phyloP scores from a whole-genome alignment of 2,888 invertebrate species.

The Acrobasis consociella region DNA sequence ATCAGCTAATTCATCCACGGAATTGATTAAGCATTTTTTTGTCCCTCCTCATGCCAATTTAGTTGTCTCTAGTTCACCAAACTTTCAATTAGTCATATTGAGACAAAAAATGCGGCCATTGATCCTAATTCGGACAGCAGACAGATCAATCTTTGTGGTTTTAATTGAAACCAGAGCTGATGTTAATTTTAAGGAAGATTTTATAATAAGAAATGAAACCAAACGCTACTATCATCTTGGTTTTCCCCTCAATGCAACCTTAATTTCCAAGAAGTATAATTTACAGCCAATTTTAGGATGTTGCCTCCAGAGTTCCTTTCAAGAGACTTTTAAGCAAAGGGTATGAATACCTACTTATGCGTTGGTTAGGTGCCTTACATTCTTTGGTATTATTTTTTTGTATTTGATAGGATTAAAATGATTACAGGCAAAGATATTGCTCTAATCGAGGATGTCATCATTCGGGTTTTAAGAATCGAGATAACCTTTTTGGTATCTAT shows the following conservation, averaged over 20 bases:
- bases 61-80: conserved; percentile 2
- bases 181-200: not conserved
- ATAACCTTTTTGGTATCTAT: too few relatives aligned
- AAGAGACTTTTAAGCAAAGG: not conserved
- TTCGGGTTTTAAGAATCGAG: too few relatives aligned
- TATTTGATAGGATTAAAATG: not conserved
- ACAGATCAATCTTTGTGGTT: not conserved
- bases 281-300: not conserved
- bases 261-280: not conserved
- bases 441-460: not conserved
- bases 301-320: not conserved
- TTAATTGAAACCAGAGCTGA: conserved; percentile 2
- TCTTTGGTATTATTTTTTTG: not conserved
- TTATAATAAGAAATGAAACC: conserved; percentile 1
- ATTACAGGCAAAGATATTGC: not conserved
- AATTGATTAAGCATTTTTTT: not conserved
- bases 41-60: not conserved
- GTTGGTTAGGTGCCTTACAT: not conserved
- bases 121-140: not conserved
- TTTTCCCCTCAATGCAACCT: not conserved
- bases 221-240: not conserved
- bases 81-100: conserved; percentile 1
- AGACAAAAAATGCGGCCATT: not conserved
- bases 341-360: not conserved
- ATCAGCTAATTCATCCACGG: not conserved